Conservation (phyloP, 1,140 invertebrate species). For the Drosophila ogumai region DNA sequence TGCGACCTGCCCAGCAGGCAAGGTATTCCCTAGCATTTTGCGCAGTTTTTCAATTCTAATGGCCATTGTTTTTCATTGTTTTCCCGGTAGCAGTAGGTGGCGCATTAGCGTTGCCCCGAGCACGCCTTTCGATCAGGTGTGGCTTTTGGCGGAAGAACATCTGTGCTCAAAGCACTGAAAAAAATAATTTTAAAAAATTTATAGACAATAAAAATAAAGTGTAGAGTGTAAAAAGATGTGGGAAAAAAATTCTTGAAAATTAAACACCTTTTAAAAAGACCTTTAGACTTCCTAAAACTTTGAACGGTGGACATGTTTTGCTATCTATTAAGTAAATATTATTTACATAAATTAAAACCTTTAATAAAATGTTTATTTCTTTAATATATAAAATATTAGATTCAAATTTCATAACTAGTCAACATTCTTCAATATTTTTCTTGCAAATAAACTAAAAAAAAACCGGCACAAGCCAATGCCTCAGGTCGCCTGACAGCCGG, state of each 20-base stretch:
- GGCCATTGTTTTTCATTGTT: conserved; percentile 29
- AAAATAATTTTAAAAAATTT: background rate
- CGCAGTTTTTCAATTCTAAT: conserved; percentile 49
- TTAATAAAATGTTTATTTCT: background rate
- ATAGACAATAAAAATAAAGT: background rate
- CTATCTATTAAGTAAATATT: background rate
- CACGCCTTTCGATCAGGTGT: conserved; percentile 61
- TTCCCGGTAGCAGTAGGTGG: conserved; percentile 55
- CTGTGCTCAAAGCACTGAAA: conserved; percentile 11
- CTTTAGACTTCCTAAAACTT: background rate
- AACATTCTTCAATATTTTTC: background rate
- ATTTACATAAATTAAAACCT: no score
- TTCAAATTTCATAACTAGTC: background rate
- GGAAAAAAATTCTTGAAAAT: no score
- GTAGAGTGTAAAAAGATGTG: no score
- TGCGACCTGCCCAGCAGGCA: conserved; percentile 24
- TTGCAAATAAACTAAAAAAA: conserved; percentile 1
- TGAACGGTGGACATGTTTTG: no score
- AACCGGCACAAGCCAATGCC: conserved; percentile 50
- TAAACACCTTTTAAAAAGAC: background rate
- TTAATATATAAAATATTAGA: background rate
- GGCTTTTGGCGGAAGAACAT: conserved; percentile 28
- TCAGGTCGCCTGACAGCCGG: conserved; percentile 24
- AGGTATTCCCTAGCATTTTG: conserved; percentile 31
- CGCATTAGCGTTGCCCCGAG: conserved; percentile 42